Conservation (phyloP, 37 sponge, comb jelly and placozoan species). For the Aplysina aerophoba region DNA sequence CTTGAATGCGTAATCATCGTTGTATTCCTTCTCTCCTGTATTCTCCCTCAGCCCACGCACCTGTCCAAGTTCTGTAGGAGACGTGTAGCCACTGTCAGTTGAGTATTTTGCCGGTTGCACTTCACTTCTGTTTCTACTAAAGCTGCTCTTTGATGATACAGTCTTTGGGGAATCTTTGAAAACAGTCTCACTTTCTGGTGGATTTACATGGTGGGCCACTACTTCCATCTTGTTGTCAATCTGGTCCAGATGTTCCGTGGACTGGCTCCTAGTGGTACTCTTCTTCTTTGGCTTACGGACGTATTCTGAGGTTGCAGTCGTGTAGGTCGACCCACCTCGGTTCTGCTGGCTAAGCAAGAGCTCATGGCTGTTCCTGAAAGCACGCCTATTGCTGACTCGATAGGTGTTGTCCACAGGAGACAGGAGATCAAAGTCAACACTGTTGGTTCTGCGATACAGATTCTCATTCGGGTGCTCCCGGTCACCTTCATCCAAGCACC, state of each 20-base stretch:
- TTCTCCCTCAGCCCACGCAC: slow-evolving; percentile 1
- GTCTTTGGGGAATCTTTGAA: background rate
- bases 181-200: background rate
- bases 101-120: background rate
- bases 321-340: slow-evolving; percentile 66
- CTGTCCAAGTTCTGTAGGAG: background rate
- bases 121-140: background rate
- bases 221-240: too few relatives aligned
- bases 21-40: background rate
- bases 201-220: too few relatives aligned
- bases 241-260: background rate
- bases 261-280: slow-evolving; percentile 4
- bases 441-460: background rate
- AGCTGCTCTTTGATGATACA: background rate
- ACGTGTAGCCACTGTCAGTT: slow-evolving; percentile 28
- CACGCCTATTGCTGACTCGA: background rate
- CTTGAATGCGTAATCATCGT: background rate
- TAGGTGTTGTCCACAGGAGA: slow-evolving; percentile 34
- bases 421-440: slow-evolving; percentile 27
- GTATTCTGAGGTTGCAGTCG: slow-evolving; percentile 67
- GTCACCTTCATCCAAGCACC: background rate
- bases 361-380: background rate
- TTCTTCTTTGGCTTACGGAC: slow-evolving; percentile 59
- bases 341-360: background rate
- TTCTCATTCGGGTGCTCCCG: background rate